Percentiles rank a stretch among this genome's conserved stretches.
phyloP scores from a whole-genome alignment of 2,888 invertebrate genomes.

The Polyploca ridens region DNA sequence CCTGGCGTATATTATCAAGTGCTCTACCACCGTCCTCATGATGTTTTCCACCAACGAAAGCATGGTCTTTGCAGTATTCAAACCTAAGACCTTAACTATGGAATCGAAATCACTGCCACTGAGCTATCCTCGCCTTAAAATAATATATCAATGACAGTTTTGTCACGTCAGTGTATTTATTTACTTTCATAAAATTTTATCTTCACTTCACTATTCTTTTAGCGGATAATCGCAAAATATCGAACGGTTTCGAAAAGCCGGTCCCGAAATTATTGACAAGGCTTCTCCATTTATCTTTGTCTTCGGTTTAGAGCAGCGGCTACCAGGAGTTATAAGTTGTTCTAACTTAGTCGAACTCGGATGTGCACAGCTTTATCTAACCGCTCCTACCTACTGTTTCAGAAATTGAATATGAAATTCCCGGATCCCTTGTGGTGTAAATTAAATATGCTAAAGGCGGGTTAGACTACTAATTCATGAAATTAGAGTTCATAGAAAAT shows the following conservation, averaged over 20 bases:
- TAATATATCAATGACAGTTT: not conserved
- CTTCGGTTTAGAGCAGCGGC: conserved; percentile 24
- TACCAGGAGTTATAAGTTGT: conserved; percentile 30
- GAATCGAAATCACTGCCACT: no score
- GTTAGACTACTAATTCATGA: conserved; percentile 58
- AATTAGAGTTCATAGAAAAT: conserved; percentile 71
- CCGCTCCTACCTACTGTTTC: conserved; percentile 13
- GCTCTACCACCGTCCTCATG: no score
- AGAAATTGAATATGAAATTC: conserved; percentile 46
- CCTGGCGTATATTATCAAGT: no score
- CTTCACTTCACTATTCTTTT: not conserved
- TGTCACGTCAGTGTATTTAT: not conserved
- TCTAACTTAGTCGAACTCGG: conserved; percentile 12
- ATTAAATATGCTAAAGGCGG: conserved; percentile 57
- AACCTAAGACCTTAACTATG: no score
- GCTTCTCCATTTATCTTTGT: conserved; percentile 29
- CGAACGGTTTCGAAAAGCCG: conserved; percentile 2
- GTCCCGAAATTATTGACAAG: conserved; percentile 22
- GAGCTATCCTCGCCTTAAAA: no score
- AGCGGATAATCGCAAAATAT: conserved; percentile 6
- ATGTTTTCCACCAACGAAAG: no score
- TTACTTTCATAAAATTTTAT: not conserved
- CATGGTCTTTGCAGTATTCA: no score
- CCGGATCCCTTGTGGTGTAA: conserved; percentile 37
- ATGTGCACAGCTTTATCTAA: conserved; percentile 6